A percentile compares a stretch with the other conserved stretches of the same genome.
Evolutionary conservation across 2,888 invertebrate species (phyloP).

Genomic region (Hartigia nigra): DNA sequence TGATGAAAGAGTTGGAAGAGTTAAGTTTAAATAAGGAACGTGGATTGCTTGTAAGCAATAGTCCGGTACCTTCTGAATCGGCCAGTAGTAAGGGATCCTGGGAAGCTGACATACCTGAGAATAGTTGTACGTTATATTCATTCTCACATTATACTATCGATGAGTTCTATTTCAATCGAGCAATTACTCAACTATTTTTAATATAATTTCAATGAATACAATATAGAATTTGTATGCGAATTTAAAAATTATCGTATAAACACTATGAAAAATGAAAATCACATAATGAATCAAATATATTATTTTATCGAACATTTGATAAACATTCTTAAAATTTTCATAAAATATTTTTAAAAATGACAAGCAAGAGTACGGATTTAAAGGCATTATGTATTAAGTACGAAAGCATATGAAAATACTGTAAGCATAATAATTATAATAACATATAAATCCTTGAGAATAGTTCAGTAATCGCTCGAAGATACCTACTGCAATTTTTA

Average conservation of each 20-base stretch:
- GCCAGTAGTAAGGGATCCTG: constrained; percentile 59
- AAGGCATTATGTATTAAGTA: neutral
- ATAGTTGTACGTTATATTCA: constrained; percentile 35
- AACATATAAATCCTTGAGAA: neutral
- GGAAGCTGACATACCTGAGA: constrained; percentile 54
- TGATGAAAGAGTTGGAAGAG: constrained; percentile 70
- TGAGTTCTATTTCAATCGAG: constrained; percentile 17
- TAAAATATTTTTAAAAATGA: neutral
- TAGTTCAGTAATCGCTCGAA: neutral
- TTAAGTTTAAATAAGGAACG: constrained; percentile 64
- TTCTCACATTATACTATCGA: constrained; percentile 4
- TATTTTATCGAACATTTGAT: neutral
- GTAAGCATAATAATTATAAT: neutral
- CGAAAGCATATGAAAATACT: neutral
- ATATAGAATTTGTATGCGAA: neutral
- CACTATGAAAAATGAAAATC: neutral
- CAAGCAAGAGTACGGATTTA: neutral
- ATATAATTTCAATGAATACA: constrained; percentile 5
- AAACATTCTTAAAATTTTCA: neutral
- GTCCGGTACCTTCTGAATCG: constrained; percentile 61
- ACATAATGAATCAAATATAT: neutral
- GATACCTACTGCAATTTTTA: neutral
- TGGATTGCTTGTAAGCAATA: constrained; percentile 39
- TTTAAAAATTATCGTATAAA: neutral
- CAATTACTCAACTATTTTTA: constrained; percentile 10